phyloP scores from a whole-genome alignment of 1,140 invertebrate genomes.

The Ceratitis capitata region DNA sequence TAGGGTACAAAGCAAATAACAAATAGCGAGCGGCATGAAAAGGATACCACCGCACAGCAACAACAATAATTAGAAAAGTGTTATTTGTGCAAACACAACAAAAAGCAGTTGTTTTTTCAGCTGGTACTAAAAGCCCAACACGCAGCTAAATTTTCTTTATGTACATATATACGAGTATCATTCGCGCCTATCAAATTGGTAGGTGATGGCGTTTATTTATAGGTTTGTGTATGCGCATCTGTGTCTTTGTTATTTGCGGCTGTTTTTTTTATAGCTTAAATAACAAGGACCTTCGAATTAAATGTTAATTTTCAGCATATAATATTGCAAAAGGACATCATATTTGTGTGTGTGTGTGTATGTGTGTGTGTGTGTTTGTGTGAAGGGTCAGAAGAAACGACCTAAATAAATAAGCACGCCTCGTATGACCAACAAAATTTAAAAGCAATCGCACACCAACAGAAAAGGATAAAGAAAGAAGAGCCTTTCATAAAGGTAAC shows the following conservation, averaged over 20 bases:
- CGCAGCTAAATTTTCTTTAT: too few relatives aligned
- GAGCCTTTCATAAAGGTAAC: too few relatives aligned
- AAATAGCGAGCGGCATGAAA: background rate
- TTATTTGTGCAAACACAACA: conserved; percentile 15
- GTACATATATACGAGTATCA: too few relatives aligned
- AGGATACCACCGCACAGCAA: background rate
- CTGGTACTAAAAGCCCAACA: background rate
- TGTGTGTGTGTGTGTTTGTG: too few relatives aligned
- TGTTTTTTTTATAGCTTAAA: background rate
- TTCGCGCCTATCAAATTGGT: too few relatives aligned
- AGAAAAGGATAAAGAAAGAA: too few relatives aligned
- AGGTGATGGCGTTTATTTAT: too few relatives aligned
- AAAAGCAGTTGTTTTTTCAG: background rate
- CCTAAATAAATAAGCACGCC: conserved; percentile 12
- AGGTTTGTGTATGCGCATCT: background rate
- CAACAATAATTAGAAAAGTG: conserved; percentile 9
- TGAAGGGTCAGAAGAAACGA: background rate
- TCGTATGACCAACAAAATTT: background rate
- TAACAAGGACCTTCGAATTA: background rate
- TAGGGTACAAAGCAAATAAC: background rate
- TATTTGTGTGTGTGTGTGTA: too few relatives aligned
- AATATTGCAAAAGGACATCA: too few relatives aligned
- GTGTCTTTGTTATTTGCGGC: too few relatives aligned
- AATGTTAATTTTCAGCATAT: background rate
- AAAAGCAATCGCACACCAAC: too few relatives aligned